A percentile compares a stretch with the other conserved stretches of the same genome.
These are phyloP conservation scores for Hedychridium roseum DNA, from an alignment of 2,888 invertebrate species.

Conservation along the genomic window DNA sequence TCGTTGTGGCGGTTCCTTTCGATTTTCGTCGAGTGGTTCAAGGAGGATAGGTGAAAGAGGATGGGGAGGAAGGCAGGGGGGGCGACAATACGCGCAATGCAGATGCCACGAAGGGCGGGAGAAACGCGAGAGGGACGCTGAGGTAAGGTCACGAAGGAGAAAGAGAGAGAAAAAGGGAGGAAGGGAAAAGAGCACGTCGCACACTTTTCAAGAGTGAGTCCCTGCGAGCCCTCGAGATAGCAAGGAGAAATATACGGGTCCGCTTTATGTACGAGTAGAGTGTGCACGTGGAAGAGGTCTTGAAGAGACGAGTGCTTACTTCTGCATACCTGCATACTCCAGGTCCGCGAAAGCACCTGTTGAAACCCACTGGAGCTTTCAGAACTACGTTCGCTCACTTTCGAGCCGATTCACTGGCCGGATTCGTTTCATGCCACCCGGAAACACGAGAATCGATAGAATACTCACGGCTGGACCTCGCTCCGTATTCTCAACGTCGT, in stretches of 20 bases:
- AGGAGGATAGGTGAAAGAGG: no score
- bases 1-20: conserved; percentile 30
- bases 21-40: conserved; percentile 8
- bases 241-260: conserved; percentile 57
- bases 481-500: no score
- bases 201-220: conserved; percentile 36
- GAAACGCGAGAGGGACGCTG: neutral
- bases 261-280: conserved; percentile 49
- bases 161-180: conserved; percentile 10
- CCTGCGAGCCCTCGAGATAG: conserved; percentile 40
- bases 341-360: conserved; percentile 57
- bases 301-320: conserved; percentile 52
- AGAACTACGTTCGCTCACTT: conserved; percentile 35
- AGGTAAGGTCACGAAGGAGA: conserved; percentile 10
- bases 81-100: conserved; percentile 29
- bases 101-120: conserved; percentile 18
- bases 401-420: conserved; percentile 31
- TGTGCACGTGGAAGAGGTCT: conserved; percentile 51
- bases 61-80: conserved; percentile 20
- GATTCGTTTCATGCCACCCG: no score
- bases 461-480: no score
- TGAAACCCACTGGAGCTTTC: conserved; percentile 47
- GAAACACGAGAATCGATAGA: no score
- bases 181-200: conserved; percentile 28
- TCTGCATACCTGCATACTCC: conserved; percentile 56